Base-by-base conservation (phyloP, 1,140 invertebrate species). In the Drosophila varians region DNA sequence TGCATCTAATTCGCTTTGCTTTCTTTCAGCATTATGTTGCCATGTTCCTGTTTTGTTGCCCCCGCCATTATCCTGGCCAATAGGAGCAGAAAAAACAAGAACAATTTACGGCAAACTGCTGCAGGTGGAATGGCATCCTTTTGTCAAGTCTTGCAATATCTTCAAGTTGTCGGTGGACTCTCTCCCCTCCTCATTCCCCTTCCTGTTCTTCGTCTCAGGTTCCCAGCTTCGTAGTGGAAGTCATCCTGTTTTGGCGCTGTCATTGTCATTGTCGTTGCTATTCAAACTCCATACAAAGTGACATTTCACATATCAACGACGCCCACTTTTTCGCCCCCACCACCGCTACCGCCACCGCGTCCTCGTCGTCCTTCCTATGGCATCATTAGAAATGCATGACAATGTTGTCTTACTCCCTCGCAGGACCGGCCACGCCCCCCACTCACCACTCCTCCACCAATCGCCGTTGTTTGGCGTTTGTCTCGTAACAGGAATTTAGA, bases 361-460 rank as follows among this genome's bases (percentile, higher is more conserved):
- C 14, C n/a, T 14, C 36, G 3, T 40, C 38, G 21, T 46, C 61
- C 36, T 36, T 48, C 57, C 77, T 54, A 65, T 66, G 68, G 66
- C 74, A 78, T 88, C 84, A 88, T 89, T 89, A 89, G 70, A 82
- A 82, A 89, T 89, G 86, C 87, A 89, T 89, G 86, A 89, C 86
- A 89, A 80, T 89, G 86, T 75, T 58, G 57, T 60, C 61, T 21
- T 43, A 16, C 28, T 36, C 38, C n/a, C 48, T 31, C 28, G 18
- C 61, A 53, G 47, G 51, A 46, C 47, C 52, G 52, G 48, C 60
- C 77, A 68, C 77, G 34, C 72, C 69, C 53, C 43, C 18, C 26
- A 3, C 23, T 25, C 55, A 14, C 48, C 4, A 25, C 18, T 36
- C 4, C 12, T 36, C 19, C 34, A 8, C 47, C 51, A 4, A 31